Evolutionary conservation across 1,140 invertebrate species (phyloP).

Genomic region (Coptotermes formosanus): DNA sequence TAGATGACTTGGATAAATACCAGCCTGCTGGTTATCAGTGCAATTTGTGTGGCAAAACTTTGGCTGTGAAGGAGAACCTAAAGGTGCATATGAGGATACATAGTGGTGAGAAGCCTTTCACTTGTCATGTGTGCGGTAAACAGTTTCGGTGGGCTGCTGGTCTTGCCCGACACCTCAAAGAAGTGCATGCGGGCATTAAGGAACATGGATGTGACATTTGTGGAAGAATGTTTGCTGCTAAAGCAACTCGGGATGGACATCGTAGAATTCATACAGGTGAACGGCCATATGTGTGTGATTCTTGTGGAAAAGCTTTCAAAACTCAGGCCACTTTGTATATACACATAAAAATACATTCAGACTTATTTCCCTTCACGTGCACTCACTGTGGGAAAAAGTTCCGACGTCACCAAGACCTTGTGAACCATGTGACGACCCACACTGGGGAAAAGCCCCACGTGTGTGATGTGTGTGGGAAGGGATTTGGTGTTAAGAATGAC

Average conservation of each 20-base stretch:
- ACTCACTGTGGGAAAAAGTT: constrained; percentile 52
- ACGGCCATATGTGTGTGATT: constrained; percentile 58
- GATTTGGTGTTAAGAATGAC: constrained; percentile 53
- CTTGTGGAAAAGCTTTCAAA: constrained; percentile 45
- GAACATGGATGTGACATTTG: constrained; percentile 37
- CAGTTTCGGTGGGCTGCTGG: constrained; percentile 43
- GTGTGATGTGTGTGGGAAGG: constrained; percentile 54
- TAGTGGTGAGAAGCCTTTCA: constrained; percentile 54
- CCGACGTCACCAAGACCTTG: constrained; percentile 44
- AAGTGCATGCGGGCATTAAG: constrained; percentile 31
- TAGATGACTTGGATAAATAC: neutral
- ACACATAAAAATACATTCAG: constrained; percentile 25
- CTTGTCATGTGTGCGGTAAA: constrained; percentile 52
- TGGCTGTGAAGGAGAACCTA: constrained; percentile 35
- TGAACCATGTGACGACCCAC: constrained; percentile 45
- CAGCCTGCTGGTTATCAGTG: constrained; percentile 25
- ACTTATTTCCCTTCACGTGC: constrained; percentile 45
- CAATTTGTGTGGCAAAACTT: constrained; percentile 39
- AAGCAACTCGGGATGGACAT: constrained; percentile 40
- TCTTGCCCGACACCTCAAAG: constrained; percentile 33
- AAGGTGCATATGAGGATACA: constrained; percentile 49
- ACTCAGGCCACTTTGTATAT: constrained; percentile 23
- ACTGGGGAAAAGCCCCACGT: constrained; percentile 50
- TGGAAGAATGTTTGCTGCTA: constrained; percentile 36
- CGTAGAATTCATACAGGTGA: constrained; percentile 56